Evolutionary conservation across 2,113 vertebrate genomes (phyloP).

Genomic region (Podocnemis expansa): DNA sequence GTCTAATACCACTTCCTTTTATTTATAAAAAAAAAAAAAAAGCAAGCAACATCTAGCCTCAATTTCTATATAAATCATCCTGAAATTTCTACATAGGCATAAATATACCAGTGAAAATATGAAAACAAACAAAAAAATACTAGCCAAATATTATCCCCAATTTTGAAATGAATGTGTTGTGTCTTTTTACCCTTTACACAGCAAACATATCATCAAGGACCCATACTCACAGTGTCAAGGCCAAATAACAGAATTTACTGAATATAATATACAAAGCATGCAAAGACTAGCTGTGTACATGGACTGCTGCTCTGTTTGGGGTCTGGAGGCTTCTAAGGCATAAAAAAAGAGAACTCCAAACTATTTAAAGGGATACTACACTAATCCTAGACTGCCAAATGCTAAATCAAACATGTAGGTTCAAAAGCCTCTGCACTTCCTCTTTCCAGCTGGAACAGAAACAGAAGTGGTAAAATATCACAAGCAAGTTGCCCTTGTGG

Average conservation of each 20-base stretch:
- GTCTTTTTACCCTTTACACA: background rate
- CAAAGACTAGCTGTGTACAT: background rate
- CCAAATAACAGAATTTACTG: background rate
- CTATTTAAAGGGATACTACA: rapidly evolving
- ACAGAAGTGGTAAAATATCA: background rate
- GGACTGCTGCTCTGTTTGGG: background rate
- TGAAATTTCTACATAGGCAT: background rate
- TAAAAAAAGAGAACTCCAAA: background rate
- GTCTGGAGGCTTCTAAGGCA: background rate
- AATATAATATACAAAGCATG: background rate
- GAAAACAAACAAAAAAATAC: background rate
- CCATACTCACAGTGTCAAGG: background rate
- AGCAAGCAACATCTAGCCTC: background rate
- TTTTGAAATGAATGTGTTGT: background rate
- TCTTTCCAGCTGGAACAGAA: background rate
- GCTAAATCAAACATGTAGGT: background rate
- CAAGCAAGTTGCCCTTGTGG: background rate
- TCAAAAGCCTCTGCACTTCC: background rate
- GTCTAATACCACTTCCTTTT: background rate
- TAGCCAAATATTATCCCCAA: background rate
- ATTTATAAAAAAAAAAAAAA: too few relatives aligned
- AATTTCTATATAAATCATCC: background rate
- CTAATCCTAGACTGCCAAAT: background rate
- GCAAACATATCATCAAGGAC: too few relatives aligned
- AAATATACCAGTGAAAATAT: background rate